Percentiles rank a stretch among this genome's conserved stretches.
Conservation (phyloP, 2,797 vertebrate species). For the Bufotes viridis region DNA sequence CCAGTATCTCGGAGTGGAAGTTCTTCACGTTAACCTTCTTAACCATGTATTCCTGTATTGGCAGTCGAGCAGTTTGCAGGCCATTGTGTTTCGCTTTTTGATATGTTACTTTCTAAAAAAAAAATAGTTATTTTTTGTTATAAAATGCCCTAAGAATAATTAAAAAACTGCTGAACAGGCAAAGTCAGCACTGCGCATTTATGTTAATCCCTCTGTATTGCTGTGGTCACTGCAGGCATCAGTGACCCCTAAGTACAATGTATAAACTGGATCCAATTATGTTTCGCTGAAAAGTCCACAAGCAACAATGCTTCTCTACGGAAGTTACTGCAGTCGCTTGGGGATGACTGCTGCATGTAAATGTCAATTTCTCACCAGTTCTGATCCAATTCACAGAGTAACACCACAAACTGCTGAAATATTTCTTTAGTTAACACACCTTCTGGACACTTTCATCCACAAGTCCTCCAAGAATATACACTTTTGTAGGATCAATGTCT, state of each 20-base stretch:
- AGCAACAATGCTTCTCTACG: not conserved
- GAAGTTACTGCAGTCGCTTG: not conserved
- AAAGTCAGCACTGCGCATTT: not conserved
- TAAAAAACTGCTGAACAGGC: not conserved
- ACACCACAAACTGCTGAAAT: not conserved
- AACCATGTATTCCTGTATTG: conserved; percentile 90
- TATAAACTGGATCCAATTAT: too few species aligned
- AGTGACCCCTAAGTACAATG: too few species aligned
- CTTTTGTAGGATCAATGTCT: conserved; percentile 78
- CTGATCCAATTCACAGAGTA: not conserved
- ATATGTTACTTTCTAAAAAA: conserved; percentile 82
- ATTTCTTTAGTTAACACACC: conserved; percentile 70
- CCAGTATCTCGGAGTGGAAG: conserved; percentile 88
- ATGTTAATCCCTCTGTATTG: not conserved
- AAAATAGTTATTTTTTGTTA: not conserved
- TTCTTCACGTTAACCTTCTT: conserved; percentile 83
- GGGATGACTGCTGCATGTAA: too few species aligned
- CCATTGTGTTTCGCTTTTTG: conserved; percentile 77
- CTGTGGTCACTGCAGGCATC: not conserved
- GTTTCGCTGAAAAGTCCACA: not conserved
- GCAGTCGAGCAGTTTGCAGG: conserved; percentile 81
- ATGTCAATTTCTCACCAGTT: too few species aligned
- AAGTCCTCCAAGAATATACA: conserved; percentile 92
- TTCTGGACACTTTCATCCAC: conserved; percentile 95
- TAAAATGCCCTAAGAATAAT: not conserved